These are phyloP conservation scores for Andrena bicolor DNA, from an alignment of 2,888 invertebrate species.

Conservation along the genomic window DNA sequence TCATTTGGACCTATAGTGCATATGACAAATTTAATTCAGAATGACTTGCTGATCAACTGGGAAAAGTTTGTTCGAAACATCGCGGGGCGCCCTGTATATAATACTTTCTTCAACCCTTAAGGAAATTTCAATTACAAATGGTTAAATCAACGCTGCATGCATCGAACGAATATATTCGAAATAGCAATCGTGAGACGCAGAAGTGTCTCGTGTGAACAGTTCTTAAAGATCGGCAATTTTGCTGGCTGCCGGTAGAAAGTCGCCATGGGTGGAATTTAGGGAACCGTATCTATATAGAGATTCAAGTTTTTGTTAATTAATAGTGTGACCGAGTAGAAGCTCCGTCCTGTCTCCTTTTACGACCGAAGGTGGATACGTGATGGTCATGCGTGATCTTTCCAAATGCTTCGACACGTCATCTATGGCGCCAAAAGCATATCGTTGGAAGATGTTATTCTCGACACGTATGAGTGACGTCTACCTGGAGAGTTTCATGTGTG, in stretches of 20 bases:
- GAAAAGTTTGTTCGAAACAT: too few species aligned
- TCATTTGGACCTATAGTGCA: too few species aligned
- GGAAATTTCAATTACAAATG: too few species aligned
- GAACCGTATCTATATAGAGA: conserved; percentile 46
- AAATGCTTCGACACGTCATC: conserved; percentile 58
- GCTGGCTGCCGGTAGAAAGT: not conserved
- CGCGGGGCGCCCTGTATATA: too few species aligned
- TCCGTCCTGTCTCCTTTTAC: conserved; percentile 66
- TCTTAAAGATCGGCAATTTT: not conserved
- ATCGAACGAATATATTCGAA: too few species aligned
- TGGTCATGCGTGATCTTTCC: conserved; percentile 48
- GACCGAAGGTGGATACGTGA: conserved; percentile 69
- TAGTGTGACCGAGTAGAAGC: conserved; percentile 62
- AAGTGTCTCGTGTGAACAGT: too few species aligned
- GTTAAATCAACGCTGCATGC: too few species aligned
- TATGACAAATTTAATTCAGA: too few species aligned
- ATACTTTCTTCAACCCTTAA: too few species aligned
- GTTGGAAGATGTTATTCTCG: conserved; percentile 52
- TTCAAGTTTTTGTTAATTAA: conserved; percentile 62
- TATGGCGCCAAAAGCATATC: conserved; percentile 59
- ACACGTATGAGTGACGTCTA: conserved; percentile 63
- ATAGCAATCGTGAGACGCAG: too few species aligned
- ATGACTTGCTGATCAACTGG: too few species aligned
- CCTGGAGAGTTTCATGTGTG: conserved; percentile 46
- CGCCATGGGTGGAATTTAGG: conserved; percentile 26